Base-by-base conservation (phyloP, 2,113 vertebrate species). In the Lasiurus borealis region DNA sequence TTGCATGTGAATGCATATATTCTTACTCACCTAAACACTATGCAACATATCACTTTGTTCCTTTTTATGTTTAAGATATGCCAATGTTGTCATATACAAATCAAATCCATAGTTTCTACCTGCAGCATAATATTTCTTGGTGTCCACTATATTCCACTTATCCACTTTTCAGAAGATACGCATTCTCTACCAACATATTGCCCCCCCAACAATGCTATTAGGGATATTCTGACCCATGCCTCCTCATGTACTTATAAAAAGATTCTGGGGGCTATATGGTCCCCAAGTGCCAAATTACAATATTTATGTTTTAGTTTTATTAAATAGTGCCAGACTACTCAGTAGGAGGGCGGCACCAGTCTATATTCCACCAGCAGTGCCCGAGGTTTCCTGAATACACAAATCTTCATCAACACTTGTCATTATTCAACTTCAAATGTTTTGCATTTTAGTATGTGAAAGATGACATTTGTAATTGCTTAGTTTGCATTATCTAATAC, bases 401-500 rank as follows among this genome's bases (percentile, higher is more conserved):
- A 92, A 59, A 81, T 85, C 0, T 27, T 94, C 25, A 48, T 31
- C 78, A 85, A 29, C 4, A 54, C 3, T 76, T 72, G 64, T 46
- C 27, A 85, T 73, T 87, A 88, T 29, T 40, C 68, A 57, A 66
- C 27, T 87, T 87, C 29, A 72, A 27, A 23, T 40, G 19, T n/a
- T 68, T 40, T 76, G 4, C 21, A 86, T 16, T 31, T 87, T 62
- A 78, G 59, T 21, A 68, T 19, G 14, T 86, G 10, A 95, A 75
- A 92, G 59, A 50, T 16, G n/a, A 16, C 19, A 36, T 46, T 68
- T 27, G n/a, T 54, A 87, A 78, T 69, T 88, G 8, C 21, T 73
- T 90, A 78, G 18, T 59, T 82, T 78, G 27, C 5, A 50, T 90
- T 75, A 90, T 29, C n/a, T 78, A 80, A 87, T 18, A 95, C 14